These are phyloP conservation scores for Vidua macroura DNA, from an alignment of 2,113 vertebrate genomes.

Conservation along the genomic window DNA sequence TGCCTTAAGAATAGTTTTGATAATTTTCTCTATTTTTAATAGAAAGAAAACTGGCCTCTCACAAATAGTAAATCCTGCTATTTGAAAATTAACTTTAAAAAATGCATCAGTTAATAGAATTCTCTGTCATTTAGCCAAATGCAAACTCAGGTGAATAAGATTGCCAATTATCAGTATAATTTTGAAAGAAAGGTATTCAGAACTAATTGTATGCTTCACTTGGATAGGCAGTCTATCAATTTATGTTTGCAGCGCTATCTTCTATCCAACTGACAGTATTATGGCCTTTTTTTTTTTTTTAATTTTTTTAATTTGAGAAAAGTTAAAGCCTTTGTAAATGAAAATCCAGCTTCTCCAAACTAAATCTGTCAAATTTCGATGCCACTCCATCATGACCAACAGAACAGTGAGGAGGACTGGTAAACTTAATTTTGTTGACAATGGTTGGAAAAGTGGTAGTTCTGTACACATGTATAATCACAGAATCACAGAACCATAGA, in stretches of 20 bases:
- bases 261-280: neutral
- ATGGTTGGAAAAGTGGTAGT: neutral
- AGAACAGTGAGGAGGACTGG: neutral
- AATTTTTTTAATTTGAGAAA: neutral
- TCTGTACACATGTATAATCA: neutral
- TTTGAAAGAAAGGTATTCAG: conserved; percentile 48
- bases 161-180: conserved; percentile 45
- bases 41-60: conserved; percentile 45
- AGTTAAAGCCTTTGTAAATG: neutral
- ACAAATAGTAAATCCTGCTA: conserved; percentile 57
- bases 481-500: neutral
- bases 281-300: neutral
- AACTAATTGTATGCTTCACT: conserved; percentile 45
- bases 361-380: neutral
- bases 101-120: conserved; percentile 50
- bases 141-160: conserved; percentile 63
- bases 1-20: neutral
- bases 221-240: conserved; percentile 1
- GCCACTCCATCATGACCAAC: neutral
- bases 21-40: conserved; percentile 10
- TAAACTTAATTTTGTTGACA: neutral
- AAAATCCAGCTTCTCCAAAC: neutral
- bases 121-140: conserved; percentile 54
- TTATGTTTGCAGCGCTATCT: neutral
- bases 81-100: conserved; percentile 15